Conservation (phyloP, 2,888 invertebrate species). For the Drosophila subquinaria region DNA sequence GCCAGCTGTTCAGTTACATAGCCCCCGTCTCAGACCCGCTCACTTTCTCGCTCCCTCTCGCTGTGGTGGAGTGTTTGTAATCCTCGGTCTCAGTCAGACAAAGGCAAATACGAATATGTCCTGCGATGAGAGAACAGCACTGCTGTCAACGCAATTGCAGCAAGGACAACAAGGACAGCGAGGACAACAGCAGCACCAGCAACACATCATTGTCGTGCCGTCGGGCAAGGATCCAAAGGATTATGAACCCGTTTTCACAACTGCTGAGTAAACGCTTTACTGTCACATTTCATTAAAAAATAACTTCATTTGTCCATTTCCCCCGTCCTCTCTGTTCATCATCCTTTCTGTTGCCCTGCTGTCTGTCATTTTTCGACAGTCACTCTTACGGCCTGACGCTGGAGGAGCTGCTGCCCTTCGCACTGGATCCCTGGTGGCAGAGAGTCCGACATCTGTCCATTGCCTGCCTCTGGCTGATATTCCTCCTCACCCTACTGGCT, state of each 20-base stretch:
- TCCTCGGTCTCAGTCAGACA: slow-evolving; percentile 40
- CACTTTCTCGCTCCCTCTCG: not conserved
- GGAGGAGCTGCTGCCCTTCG: slow-evolving; percentile 86
- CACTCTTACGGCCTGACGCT: slow-evolving; percentile 84
- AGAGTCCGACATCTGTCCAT: slow-evolving; percentile 86
- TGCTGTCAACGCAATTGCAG: slow-evolving; percentile 61
- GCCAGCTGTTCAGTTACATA: not conserved
- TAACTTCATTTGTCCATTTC: slow-evolving; percentile 54
- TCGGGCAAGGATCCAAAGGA: slow-evolving; percentile 68
- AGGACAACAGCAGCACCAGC: slow-evolving; percentile 38
- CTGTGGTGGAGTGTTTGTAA: slow-evolving; percentile 61
- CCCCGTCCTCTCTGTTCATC: not conserved
- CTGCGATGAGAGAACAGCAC: slow-evolving; percentile 73
- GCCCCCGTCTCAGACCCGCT: not conserved
- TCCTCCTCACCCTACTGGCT: slow-evolving; percentile 86
- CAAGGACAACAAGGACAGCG: slow-evolving; percentile 46
- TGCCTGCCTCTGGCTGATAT: slow-evolving; percentile 86
- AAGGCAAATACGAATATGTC: slow-evolving; percentile 63
- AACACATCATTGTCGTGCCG: slow-evolving; percentile 70
- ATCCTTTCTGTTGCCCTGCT: not conserved
- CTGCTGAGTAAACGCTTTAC: slow-evolving; percentile 78
- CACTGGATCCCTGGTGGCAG: slow-evolving; percentile 86
- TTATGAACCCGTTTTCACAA: slow-evolving; percentile 75
- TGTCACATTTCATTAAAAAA: slow-evolving; percentile 78
- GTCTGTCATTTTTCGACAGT: slow-evolving; percentile 52